Evolutionary conservation across 2,113 vertebrate species (phyloP).

Genomic region (Myotis lucifugus): DNA sequence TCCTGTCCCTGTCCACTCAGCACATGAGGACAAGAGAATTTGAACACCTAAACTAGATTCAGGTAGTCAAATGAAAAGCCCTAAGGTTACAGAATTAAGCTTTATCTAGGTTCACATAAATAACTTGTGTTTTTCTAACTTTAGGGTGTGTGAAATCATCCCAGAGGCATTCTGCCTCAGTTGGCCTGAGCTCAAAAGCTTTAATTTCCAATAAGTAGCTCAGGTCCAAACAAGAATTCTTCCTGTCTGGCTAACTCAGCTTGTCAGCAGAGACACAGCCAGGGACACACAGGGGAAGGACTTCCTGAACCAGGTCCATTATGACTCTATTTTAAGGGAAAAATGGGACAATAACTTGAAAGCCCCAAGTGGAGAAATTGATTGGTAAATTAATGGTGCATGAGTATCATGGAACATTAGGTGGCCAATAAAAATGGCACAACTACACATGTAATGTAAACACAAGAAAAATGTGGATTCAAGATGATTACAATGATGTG

Average conservation of each 20-base stretch:
- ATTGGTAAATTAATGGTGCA: not conserved
- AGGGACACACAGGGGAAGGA: no score
- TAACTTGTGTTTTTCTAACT: not conserved
- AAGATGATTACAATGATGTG: not conserved
- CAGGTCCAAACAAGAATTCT: not conserved
- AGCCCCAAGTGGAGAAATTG: not conserved
- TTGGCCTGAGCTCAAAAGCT: not conserved
- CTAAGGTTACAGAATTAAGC: not conserved
- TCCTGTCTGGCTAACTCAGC: not conserved
- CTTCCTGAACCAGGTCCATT: not conserved
- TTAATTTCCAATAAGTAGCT: not conserved
- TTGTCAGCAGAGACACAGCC: not conserved
- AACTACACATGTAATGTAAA: accelerated
- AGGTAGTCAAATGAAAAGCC: not conserved
- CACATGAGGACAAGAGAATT: not conserved
- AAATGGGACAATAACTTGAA: not conserved
- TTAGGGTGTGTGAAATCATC: not conserved
- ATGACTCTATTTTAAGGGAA: not conserved
- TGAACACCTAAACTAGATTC: not conserved
- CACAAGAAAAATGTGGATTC: not conserved
- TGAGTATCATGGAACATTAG: not conserved
- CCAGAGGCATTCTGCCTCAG: not conserved
- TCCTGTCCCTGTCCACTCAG: not conserved
- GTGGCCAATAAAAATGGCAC: not conserved
- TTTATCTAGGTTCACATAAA: not conserved